phyloP scores from a whole-genome alignment of 2,113 vertebrate species.

The Notarius lentiginosus region DNA sequence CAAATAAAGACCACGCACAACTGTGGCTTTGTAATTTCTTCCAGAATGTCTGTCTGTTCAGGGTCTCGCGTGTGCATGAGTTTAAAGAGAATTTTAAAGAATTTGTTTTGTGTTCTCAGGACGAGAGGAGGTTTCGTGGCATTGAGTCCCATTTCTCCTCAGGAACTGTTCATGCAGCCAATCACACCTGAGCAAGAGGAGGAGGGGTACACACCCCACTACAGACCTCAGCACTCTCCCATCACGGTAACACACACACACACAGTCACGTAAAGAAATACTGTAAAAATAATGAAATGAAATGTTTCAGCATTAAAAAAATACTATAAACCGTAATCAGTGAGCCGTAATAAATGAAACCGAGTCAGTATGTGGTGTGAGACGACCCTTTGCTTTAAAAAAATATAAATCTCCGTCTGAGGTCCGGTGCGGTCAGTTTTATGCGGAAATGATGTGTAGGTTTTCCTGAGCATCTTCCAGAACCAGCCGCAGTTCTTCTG shows the following conservation, averaged over 20 bases:
- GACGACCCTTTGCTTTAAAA: too few species aligned
- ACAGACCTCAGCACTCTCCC: conserved; percentile 77
- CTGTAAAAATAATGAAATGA: too few species aligned
- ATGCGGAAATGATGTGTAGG: too few species aligned
- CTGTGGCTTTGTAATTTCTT: neutral
- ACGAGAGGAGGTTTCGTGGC: conserved; percentile 86
- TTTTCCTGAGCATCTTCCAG: too few species aligned
- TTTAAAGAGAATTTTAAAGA: neutral
- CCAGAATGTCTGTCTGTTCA: neutral
- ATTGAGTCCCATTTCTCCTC: conserved; percentile 88
- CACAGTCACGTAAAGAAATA: too few species aligned
- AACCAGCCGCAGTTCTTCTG: too few species aligned
- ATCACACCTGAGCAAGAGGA: conserved; percentile 73
- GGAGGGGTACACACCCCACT: conserved; percentile 72
- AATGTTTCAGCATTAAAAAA: too few species aligned
- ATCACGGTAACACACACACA: conserved; percentile 76
- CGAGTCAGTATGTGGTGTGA: too few species aligned
- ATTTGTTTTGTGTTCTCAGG: conserved; percentile 62
- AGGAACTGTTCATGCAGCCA: conserved; percentile 89
- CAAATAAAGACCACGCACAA: neutral
- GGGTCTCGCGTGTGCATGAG: neutral
- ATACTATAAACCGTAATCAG: too few species aligned
- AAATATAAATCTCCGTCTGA: too few species aligned
- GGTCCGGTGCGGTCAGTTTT: too few species aligned
- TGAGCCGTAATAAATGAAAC: too few species aligned